Percentiles rank a stretch among this genome's conserved stretches.
These are phyloP conservation scores for Clarias laeviceps DNA, from an alignment of 2,797 vertebrate species.

Conservation along the genomic window DNA sequence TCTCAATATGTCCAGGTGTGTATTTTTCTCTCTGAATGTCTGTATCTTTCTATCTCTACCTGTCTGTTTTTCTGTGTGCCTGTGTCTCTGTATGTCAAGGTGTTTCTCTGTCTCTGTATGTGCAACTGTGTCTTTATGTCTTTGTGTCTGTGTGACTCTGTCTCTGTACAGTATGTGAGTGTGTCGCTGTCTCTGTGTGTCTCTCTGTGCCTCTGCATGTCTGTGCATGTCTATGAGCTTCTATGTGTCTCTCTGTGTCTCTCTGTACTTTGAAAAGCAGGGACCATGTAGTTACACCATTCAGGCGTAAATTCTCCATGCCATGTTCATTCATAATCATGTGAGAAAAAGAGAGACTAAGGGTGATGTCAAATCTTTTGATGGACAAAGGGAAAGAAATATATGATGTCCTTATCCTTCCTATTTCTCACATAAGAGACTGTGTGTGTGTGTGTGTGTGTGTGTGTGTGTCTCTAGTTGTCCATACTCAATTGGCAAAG, in stretches of 20 bases:
- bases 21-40: not conserved
- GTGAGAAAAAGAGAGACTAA: not conserved
- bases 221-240: too few species aligned
- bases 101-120: too few species aligned
- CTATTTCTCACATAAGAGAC: too few species aligned
- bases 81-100: not conserved
- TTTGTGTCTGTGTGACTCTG: too few species aligned
- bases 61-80: not conserved
- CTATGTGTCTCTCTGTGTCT: not conserved
- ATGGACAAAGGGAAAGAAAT: not conserved
- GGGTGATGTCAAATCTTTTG: not conserved
- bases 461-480: too few species aligned
- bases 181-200: too few species aligned
- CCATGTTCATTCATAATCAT: not conserved
- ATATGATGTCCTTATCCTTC: too few species aligned
- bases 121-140: too few species aligned
- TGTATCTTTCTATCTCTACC: not conserved
- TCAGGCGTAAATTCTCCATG: not conserved
- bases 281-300: not conserved
- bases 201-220: too few species aligned
- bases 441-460: too few species aligned
- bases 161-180: too few species aligned
- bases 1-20: not conserved
- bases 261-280: not conserved
- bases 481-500: too few species aligned